Conservation (phyloP, 1,140 invertebrate species). For the Leptinotarsa defecta region DNA sequence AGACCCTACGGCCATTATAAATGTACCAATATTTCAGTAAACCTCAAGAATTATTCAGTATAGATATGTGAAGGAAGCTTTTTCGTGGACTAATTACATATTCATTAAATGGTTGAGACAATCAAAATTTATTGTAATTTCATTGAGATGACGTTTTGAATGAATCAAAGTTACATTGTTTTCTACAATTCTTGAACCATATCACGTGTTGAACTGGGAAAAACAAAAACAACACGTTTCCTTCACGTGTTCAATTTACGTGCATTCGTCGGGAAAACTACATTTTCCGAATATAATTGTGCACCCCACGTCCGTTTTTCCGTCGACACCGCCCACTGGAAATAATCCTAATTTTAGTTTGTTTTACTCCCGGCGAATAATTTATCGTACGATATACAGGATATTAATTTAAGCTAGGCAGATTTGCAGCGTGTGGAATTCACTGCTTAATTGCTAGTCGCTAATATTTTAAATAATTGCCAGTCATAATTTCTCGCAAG, state of each 20-base stretch:
- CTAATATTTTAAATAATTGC: slow-evolving; percentile 37
- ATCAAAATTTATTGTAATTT: background rate
- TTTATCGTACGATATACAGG: slow-evolving; percentile 21
- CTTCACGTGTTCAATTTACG: too few species aligned
- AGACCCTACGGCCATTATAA: too few species aligned
- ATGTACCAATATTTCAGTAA: too few species aligned
- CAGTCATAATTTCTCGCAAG: background rate
- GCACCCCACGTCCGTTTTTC: background rate
- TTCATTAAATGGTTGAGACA: background rate
- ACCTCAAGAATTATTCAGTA: too few species aligned
- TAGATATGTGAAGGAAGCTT: background rate
- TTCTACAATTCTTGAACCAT: too few species aligned
- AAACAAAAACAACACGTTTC: too few species aligned
- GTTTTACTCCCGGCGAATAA: slow-evolving; percentile 14
- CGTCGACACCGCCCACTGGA: background rate
- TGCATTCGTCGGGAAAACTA: background rate
- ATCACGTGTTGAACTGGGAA: too few species aligned
- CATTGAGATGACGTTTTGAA: too few species aligned
- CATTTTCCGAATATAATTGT: background rate
- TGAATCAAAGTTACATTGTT: too few species aligned
- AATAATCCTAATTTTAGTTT: slow-evolving; percentile 35
- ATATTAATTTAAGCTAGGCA: slow-evolving; percentile 29
- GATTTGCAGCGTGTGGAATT: slow-evolving; percentile 33
- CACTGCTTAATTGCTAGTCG: slow-evolving; percentile 37
- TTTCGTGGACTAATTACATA: background rate